phyloP scores from a whole-genome alignment of 2,888 invertebrate species.

The Caenorhabditis auriculariae region DNA sequence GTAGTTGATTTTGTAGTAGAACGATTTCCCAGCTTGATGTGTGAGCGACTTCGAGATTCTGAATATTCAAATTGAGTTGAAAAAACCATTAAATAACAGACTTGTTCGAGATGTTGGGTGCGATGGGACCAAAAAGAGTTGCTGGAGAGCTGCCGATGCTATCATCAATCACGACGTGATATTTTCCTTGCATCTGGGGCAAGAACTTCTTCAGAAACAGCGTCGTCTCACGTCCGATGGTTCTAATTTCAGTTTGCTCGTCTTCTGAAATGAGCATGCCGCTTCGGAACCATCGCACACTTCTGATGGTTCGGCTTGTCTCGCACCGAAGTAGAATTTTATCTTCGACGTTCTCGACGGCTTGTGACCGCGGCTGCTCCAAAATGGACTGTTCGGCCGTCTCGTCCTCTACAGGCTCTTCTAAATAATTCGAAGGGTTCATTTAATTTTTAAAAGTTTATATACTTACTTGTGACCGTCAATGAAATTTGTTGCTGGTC shows the following conservation, averaged over 20 bases:
- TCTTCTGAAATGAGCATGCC: slow-evolving; percentile 33
- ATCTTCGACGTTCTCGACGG: slow-evolving; percentile 23
- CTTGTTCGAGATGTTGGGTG: slow-evolving; percentile 34
- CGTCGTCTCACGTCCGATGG: slow-evolving; percentile 10
- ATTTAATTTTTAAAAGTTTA: too few relatives aligned
- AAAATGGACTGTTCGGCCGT: slow-evolving; percentile 33
- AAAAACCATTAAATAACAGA: slow-evolving; percentile 3
- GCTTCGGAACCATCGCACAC: slow-evolving; percentile 39
- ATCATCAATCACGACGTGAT: slow-evolving; percentile 42
- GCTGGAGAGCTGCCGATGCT: slow-evolving; percentile 35
- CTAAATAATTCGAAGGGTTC: too few relatives aligned
- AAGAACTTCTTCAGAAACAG: slow-evolving; percentile 29
- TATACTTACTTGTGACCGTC: slow-evolving; percentile 2
- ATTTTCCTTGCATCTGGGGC: slow-evolving; percentile 35
- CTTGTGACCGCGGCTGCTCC: slow-evolving; percentile 29
- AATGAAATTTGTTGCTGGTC: slow-evolving; percentile 11
- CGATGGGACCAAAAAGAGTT: slow-evolving; percentile 25
- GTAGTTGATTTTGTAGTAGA: slow-evolving; percentile 34
- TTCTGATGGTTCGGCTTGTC: slow-evolving; percentile 20
- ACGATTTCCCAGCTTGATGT: slow-evolving; percentile 40
- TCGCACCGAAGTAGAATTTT: slow-evolving; percentile 18
- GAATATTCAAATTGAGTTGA: slow-evolving; percentile 4
- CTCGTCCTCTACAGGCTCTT: too few relatives aligned
- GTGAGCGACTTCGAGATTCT: slow-evolving; percentile 26
- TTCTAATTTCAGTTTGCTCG: slow-evolving; percentile 20